phyloP scores from a whole-genome alignment of 2,888 invertebrate species.

The Nemotelus nigrinus region DNA sequence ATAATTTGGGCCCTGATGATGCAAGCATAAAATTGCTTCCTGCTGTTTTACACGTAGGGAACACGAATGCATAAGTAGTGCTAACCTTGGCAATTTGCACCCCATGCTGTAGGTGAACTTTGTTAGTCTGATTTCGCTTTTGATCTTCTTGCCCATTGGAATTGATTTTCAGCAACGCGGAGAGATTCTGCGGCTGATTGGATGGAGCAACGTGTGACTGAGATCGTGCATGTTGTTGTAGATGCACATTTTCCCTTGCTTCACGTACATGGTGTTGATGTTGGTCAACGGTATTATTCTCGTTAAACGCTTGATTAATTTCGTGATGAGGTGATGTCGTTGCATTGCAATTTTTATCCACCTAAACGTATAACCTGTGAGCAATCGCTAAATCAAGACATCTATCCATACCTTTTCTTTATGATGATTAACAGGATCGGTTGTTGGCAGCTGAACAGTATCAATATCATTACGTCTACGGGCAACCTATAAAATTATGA shows the following conservation, averaged over 20 bases:
- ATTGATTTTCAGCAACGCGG: conserved; percentile 24
- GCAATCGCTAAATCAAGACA: neutral
- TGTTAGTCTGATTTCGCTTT: conserved; percentile 36
- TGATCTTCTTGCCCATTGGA: conserved; percentile 15
- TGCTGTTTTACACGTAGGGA: no score
- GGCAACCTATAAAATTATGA: conserved; percentile 63
- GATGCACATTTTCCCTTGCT: conserved; percentile 59
- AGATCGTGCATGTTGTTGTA: conserved; percentile 49
- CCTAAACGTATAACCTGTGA: conserved; percentile 53
- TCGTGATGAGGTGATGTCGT: conserved; percentile 65
- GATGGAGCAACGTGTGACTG: conserved; percentile 2
- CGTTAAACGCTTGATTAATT: conserved; percentile 57
- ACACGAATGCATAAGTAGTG: conserved; percentile 1
- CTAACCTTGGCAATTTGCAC: conserved; percentile 55
- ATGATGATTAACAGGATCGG: conserved; percentile 70
- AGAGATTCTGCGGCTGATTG: conserved; percentile 30
- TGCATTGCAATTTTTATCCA: conserved; percentile 77
- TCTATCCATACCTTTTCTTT: conserved; percentile 56
- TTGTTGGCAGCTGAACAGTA: conserved; percentile 69
- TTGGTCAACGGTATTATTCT: conserved; percentile 57
- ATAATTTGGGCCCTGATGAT: no score
- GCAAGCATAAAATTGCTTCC: no score
- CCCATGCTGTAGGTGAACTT: conserved; percentile 42
- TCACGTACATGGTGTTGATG: conserved; percentile 57
- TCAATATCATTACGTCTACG: conserved; percentile 74